Evolutionary conservation across 2,888 invertebrate genomes (phyloP), one percentile per base, ranked within the genome.

Genomic region (Sympetrum striolatum): DNA sequence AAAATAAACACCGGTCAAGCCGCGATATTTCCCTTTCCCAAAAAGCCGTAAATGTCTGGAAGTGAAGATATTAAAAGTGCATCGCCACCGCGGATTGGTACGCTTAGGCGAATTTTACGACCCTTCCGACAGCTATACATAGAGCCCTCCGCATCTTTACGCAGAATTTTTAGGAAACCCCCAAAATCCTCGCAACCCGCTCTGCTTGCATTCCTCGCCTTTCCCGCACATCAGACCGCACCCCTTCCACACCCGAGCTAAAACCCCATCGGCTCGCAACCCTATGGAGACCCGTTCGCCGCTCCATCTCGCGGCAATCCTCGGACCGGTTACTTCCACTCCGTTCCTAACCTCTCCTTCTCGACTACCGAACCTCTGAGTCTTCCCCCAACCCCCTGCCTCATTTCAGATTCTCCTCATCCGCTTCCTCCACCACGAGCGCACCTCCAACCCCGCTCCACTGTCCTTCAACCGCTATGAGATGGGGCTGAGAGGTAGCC

Each of bases 241-340:
- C 37, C 37, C 31, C 37, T 22, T 60, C 58, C 35, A 15, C 15
- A 25, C 31, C 82, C 35, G 58, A 31, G 58, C 82, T 22, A 31
- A 18, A 22, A 31, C 18, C 31, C 82, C 31, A n/a, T 31, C 82
- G 25, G 58, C 58, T 58, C 58, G 35, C 58, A 22, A 35, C 58
- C 35, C 60, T 58, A n/a, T 31, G 12, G 48, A 53, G n/a, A 86
- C 60, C 86, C 58, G 86, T 86, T 60, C 60, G 37, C 86, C 35
- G 18, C 60, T 39, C 60, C 22, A 35, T 53, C 39, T 15, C 82
- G 53, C 58, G 31, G 31, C 73, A 8, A 73, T 73, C 25, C 73
- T 22, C 60, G 60, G 64, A 86, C 86, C 86, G 86, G 86, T 86
- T 86, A 39, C 86, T 86, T 86, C 60, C 86, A 18, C 60, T 31